phyloP scores from a whole-genome alignment of 2,113 vertebrate species.

The Vimba vimba region DNA sequence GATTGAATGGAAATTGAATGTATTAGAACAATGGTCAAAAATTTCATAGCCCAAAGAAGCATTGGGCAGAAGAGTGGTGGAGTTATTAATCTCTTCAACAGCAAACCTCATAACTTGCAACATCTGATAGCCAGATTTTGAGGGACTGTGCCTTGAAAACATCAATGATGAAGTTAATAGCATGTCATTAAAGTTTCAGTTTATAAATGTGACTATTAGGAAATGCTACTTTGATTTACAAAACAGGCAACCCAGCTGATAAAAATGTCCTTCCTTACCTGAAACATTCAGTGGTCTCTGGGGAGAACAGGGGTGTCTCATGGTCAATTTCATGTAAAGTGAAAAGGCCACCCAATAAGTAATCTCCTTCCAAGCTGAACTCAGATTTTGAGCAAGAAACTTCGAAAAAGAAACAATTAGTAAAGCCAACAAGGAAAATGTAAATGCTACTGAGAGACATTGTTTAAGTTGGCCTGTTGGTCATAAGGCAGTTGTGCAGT shows the following conservation, averaged over 20 bases:
- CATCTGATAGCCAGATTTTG: constrained; percentile 69
- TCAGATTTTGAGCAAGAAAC: constrained; percentile 34
- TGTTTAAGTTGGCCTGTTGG: neutral
- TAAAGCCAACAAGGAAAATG: constrained; percentile 39
- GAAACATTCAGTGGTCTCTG: constrained; percentile 36
- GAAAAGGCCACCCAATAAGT: constrained; percentile 53
- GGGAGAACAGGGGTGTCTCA: neutral
- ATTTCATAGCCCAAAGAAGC: constrained; percentile 83
- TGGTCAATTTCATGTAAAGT: constrained; percentile 22
- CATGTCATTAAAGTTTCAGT: neutral
- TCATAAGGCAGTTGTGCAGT: neutral
- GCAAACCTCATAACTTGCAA: constrained; percentile 82
- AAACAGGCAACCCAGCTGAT: neutral
- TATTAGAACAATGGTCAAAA: constrained; percentile 78
- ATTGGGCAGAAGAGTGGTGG: constrained; percentile 78
- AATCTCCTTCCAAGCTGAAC: constrained; percentile 48
- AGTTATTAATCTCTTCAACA: constrained; percentile 86
- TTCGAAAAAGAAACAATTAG: constrained; percentile 1
- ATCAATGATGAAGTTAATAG: neutral
- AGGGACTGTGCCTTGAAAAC: constrained; percentile 62
- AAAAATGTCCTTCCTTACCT: constrained; percentile 26
- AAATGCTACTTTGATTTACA: neutral
- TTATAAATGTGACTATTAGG: neutral
- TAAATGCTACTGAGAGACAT: constrained; percentile 36
- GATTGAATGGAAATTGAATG: constrained; percentile 64